Base-by-base conservation (phyloP, 1,140 invertebrate genomes). In the Steinernema khuongi region DNA sequence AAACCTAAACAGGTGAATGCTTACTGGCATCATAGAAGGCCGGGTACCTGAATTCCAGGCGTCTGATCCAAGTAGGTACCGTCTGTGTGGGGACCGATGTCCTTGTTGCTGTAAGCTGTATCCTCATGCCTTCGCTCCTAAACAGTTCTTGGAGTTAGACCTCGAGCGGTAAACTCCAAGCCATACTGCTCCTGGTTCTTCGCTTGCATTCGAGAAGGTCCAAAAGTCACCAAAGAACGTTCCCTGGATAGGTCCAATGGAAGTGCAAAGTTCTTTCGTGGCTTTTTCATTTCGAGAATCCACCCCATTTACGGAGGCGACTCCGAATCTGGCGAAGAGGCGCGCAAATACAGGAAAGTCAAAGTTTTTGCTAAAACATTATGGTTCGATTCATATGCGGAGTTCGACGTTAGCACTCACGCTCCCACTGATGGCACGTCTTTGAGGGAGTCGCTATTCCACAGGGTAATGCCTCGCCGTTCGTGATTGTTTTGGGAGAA, bases 1-100 rank as follows among this genome's bases (percentile, higher is more conserved):
- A 89, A 4, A 91, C 87, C 85, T 91, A 89, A 26, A 80, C 17
- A 7, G 31, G 26, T 7, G 41, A 36, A 44, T n/a, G 18, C 0
- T 14, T 75, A 30, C 26, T 18, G 17, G 32, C 70, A 32, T 66
- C 0, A 43, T 79, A 1, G 4, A 31, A 18, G 36, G 17, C 11
- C 14, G 22, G 14, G 14, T 30, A 73, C 87, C 86, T 82, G 81
- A 50, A 84, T 90, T 88, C 90, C 91, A 32, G 90, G 88, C n/a
- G 91, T 88, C 83, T 91, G 89, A 68, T 87, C 89, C 69, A 91
- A 90, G 79, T 91, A 92, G 0, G 91, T 91, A 66, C 89, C 91
- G 81, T 92, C 91, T 22, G 88, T 91, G 74, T 89, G 89, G 29
- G 87, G 86, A 28, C 85, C 87, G 4, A 89, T 79, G 2, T 73